These are phyloP conservation scores for Malacoctenus gilli DNA, from an alignment of 2,797 vertebrate species.

Conservation along the genomic window DNA sequence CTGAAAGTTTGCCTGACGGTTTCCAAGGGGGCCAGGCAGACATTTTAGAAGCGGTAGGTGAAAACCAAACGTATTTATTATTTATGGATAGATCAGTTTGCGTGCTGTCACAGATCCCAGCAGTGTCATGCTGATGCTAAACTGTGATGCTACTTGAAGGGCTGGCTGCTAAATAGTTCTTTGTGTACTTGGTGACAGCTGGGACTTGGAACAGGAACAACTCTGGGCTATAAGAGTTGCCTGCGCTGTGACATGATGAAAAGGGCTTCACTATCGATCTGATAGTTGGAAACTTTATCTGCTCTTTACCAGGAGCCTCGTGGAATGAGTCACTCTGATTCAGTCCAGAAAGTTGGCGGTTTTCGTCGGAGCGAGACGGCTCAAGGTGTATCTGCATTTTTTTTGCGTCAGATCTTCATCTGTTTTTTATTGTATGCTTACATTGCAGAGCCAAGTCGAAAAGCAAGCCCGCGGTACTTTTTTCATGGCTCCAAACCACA, in stretches of 20 bases:
- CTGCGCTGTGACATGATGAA: conserved; percentile 74
- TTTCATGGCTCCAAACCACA: conserved; percentile 40
- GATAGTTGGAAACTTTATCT: conserved; percentile 76
- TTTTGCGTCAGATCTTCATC: conserved; percentile 6
- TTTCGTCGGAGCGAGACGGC: not conserved
- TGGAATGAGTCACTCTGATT: conserved; percentile 28
- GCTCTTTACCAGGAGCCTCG: conserved; percentile 29
- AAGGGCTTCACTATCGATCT: conserved; percentile 59
- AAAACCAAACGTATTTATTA: conserved; percentile 87
- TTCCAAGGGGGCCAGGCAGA: conserved; percentile 85
- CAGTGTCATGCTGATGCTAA: conserved; percentile 83
- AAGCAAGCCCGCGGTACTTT: conserved; percentile 24
- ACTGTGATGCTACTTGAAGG: conserved; percentile 85
- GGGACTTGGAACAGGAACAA: conserved; percentile 84
- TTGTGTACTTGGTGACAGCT: conserved; percentile 85
- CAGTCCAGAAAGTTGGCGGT: conserved; percentile 38
- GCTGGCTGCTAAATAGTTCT: conserved; percentile 86
- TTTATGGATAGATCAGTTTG: conserved; percentile 84
- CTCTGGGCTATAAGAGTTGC: conserved; percentile 76
- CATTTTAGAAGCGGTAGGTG: conserved; percentile 88
- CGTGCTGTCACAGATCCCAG: conserved; percentile 82
- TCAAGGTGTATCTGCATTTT: not conserved
- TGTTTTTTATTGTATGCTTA: conserved; percentile 18
- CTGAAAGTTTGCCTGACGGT: conserved; percentile 85
- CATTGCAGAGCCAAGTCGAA: conserved; percentile 32